Evolutionary conservation across 2,113 vertebrate species (phyloP).

Genomic region (Machaerirhynchus nigripectus): DNA sequence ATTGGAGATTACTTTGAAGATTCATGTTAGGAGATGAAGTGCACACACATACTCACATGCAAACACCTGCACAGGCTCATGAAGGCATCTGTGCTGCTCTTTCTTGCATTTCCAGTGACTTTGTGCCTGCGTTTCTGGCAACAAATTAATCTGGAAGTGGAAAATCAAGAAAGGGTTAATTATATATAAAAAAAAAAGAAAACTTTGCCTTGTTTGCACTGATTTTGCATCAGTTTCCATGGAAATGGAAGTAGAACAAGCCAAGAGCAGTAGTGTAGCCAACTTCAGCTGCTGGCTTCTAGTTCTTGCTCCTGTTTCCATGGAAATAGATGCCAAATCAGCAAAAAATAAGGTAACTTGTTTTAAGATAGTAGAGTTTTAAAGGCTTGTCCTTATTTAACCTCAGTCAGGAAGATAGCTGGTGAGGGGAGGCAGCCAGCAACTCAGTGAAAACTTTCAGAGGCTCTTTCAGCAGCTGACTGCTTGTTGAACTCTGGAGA

Average conservation of each 20-base stretch:
- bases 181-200: not conserved
- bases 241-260: conserved; percentile 72
- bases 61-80: not conserved
- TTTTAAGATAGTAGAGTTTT: conserved; percentile 51
- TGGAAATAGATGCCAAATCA: conserved; percentile 68
- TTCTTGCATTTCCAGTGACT: not conserved
- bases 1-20: not conserved
- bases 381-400: conserved; percentile 56
- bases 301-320: conserved; percentile 64
- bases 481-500: not conserved
- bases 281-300: conserved; percentile 61
- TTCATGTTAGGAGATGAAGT: not conserved
- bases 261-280: conserved; percentile 51
- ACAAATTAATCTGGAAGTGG: not conserved
- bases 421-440: not conserved
- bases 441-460: not conserved
- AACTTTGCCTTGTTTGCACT: conserved; percentile 52
- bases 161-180: conserved; percentile 50
- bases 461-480: not conserved
- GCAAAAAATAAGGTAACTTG: conserved; percentile 62
- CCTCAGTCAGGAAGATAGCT: conserved; percentile 21
- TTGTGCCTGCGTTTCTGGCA: not conserved
- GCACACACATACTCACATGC: accelerated
- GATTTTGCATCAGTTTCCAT: conserved; percentile 73
- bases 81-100: not conserved